Evolutionary conservation across 2,113 vertebrate genomes (phyloP), one percentile per base, ranked within the genome.

Genomic region (Istiophorus platypterus): DNA sequence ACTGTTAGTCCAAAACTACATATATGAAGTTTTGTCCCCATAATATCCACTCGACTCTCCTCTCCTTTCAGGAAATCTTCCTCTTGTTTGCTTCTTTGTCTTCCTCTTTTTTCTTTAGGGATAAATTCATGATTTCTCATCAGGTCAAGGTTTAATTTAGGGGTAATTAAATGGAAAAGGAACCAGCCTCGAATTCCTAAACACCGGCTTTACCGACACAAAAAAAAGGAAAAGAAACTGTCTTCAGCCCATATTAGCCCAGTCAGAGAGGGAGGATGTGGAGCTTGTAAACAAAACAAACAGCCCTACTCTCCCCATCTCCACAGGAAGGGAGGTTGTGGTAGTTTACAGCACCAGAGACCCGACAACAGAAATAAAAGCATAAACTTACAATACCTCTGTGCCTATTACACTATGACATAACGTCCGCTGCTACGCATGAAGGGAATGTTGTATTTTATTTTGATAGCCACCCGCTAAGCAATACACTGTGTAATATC

Each of bases 251-350:
- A 47, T 12, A 12, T 51, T 39, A 64, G 71, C 4, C 8, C 4
- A 0, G 29, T 39, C 9, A 14, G 18, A 77, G 58, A 76, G 17
- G 13, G 51, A 76, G 13, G 13, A 51, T 9, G 47, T 68, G 45
- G 15, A 39, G 52, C 77, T 61, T 2, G 27, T 83, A 76, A 72
- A 31, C 24, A 62, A 24, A 42, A 70, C 51, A 61, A n/a, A 22
- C n/a, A 7, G 3, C n/a, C 22, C 26, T 4, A 15, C 39, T 11
- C 34, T 52, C 51, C 57, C 39, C 26, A 13, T 29, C 66, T 61
- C 29, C 18, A 57, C 20, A 31, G 17, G 29, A 62, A 26, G 17
- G 27, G 42, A 67, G 13, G 42, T 12, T 45, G 12, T 47, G 9
- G 3, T n/a, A n/a, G n/a, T 52, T n/a, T 20, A 7, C 20, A 49